These are phyloP conservation scores for Otus sunia DNA, from an alignment of 2,113 vertebrate species.

Conservation along the genomic window DNA sequence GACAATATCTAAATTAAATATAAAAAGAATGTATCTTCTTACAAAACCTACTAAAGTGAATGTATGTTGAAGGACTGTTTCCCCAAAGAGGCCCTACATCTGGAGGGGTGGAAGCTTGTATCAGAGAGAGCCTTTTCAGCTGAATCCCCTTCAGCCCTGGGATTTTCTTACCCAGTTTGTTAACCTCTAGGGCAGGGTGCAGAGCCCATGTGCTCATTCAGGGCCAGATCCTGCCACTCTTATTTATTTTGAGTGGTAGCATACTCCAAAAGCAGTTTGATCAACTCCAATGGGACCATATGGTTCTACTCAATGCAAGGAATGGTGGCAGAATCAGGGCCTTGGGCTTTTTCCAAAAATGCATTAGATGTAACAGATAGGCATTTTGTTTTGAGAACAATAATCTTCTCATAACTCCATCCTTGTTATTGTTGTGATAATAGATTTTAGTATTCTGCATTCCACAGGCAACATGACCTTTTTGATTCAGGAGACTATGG, in stretches of 20 bases:
- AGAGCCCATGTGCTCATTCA: slow-evolving; percentile 44
- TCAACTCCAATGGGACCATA: slow-evolving; percentile 48
- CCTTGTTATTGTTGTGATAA: not conserved
- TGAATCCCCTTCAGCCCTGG: slow-evolving; percentile 38
- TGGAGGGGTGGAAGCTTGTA: not conserved
- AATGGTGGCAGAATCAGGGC: slow-evolving; percentile 35
- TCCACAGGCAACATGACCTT: not conserved
- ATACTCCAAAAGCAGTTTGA: slow-evolving; percentile 47
- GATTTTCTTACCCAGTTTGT: slow-evolving; percentile 52
- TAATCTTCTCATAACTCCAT: slow-evolving; percentile 23
- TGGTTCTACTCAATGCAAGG: slow-evolving; percentile 45
- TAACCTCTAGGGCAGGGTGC: slow-evolving; percentile 63
- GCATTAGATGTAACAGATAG: slow-evolving; percentile 35
- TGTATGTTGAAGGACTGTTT: not conserved
- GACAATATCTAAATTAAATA: not conserved
- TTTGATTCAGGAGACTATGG: not conserved
- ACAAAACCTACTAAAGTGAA: not conserved
- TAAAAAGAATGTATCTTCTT: not conserved
- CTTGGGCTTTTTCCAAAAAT: slow-evolving; percentile 52
- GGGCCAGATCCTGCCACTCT: slow-evolving; percentile 62
- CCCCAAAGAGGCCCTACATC: not conserved
- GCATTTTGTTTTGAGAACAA: slow-evolving; percentile 48
- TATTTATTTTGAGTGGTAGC: slow-evolving; percentile 63
- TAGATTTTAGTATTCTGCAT: slow-evolving; percentile 10
- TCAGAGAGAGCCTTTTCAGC: slow-evolving; percentile 14